These are phyloP conservation scores for Astropecten irregularis DNA, from an alignment of 53 echinoderm and acorn worm species.

Conservation along the genomic window DNA sequence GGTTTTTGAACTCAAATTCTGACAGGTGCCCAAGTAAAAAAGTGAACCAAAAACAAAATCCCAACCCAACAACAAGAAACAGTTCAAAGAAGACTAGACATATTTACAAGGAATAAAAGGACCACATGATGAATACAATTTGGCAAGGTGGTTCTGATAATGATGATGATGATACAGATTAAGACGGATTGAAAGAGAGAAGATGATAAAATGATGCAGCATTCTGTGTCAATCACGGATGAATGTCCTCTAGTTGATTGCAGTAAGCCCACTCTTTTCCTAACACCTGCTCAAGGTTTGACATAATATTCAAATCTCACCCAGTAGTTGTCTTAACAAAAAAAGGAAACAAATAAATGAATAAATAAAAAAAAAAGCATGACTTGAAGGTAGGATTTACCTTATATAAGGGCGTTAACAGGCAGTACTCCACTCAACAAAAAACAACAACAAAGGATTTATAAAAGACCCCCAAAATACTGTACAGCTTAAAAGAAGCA, in stretches of 20 bases:
- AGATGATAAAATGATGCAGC: constrained; percentile 36
- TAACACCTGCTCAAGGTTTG: constrained; percentile 13
- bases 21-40: no score
- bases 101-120: constrained; percentile 26
- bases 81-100: neutral
- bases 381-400: neutral
- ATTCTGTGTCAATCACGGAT: constrained; percentile 28
- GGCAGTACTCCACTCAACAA: constrained; percentile 28
- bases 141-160: constrained; percentile 34
- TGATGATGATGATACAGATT: neutral
- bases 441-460: constrained; percentile 14
- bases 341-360: no score
- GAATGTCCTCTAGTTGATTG: constrained; percentile 21
- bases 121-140: constrained; percentile 44
- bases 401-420: neutral
- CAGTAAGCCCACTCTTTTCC: constrained; percentile 37
- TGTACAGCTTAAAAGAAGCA: constrained; percentile 47
- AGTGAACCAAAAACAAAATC: neutral
- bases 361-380: no score
- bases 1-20: no score
- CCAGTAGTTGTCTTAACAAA: neutral
- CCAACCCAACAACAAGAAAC: neutral
- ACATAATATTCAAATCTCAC: constrained; percentile 1
- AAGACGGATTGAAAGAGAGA: constrained; percentile 9
- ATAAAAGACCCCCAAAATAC: constrained; percentile 45